Percentiles rank a stretch among this genome's conserved stretches.
Evolutionary conservation across 2,797 vertebrate species (phyloP).

Genomic region (Oryzias sinensis): DNA sequence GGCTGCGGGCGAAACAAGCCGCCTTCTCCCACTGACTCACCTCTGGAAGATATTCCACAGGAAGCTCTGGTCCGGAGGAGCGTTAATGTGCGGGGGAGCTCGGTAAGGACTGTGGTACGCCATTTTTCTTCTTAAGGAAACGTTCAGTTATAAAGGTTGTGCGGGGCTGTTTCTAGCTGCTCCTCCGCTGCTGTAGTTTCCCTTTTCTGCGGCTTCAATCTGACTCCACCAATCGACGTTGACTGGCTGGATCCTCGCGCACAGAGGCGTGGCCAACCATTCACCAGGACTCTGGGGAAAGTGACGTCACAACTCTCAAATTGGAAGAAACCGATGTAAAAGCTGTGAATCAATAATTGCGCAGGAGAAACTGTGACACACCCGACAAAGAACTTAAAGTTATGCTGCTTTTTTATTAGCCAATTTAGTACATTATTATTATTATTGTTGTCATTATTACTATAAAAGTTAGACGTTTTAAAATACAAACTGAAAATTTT

Average conservation of each 20-base stretch:
- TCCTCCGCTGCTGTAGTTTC: slow-evolving; percentile 34
- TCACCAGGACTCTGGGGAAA: slow-evolving; percentile 42
- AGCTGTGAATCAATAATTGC: background rate
- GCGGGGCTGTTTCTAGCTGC: slow-evolving; percentile 2
- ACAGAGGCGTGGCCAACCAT: slow-evolving; percentile 70
- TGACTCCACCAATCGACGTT: slow-evolving; percentile 40
- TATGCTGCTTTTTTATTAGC: no score
- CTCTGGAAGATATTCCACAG: slow-evolving; percentile 86
- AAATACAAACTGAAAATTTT: no score
- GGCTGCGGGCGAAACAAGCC: slow-evolving; percentile 26
- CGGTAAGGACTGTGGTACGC: slow-evolving; percentile 82
- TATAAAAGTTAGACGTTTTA: no score
- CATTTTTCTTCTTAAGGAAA: slow-evolving; percentile 61
- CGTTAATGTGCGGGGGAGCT: slow-evolving; percentile 68
- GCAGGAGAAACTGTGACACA: background rate
- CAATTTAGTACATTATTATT: no score
- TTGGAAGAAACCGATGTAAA: slow-evolving; percentile 1
- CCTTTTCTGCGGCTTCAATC: slow-evolving; percentile 42
- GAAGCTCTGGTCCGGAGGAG: slow-evolving; percentile 77
- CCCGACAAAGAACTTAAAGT: no score
- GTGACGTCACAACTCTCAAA: slow-evolving; percentile 54
- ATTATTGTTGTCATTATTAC: no score
- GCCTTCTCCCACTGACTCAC: slow-evolving; percentile 58
- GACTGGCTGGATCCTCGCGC: slow-evolving; percentile 45
- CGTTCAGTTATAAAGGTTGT: slow-evolving; percentile 5